Conservation (phyloP, 1,140 invertebrate species). For the Ganaspis sp. region DNA sequence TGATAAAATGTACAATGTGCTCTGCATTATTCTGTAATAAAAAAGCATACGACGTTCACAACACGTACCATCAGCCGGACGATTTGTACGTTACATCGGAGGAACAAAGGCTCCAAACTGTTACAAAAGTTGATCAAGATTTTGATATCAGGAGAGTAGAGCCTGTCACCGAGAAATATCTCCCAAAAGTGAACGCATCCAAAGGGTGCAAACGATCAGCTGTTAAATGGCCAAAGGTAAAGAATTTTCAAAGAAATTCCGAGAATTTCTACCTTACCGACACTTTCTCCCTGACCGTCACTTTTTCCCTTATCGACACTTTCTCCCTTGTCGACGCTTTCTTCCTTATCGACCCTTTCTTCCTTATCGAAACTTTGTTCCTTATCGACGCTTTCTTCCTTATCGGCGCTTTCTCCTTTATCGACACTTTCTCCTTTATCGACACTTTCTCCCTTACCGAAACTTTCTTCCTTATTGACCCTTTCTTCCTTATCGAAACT, state of each 20-base stretch:
- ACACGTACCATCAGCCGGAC: constrained; percentile 79
- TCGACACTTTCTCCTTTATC: too few relatives aligned
- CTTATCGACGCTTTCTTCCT: too few relatives aligned
- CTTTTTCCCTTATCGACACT: too few relatives aligned
- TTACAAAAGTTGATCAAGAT: constrained; percentile 79
- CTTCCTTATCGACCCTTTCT: too few relatives aligned
- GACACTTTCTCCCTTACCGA: too few relatives aligned
- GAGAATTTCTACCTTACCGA: not conserved
- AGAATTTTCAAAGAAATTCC: constrained; percentile 8
- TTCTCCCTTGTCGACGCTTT: too few relatives aligned
- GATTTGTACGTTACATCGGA: constrained; percentile 82
- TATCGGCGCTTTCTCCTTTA: too few relatives aligned
- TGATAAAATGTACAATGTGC: constrained; percentile 81
- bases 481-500: too few relatives aligned
- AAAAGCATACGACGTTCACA: constrained; percentile 81
- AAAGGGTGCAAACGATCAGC: constrained; percentile 52
- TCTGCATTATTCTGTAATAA: constrained; percentile 82
- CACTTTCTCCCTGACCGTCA: too few relatives aligned
- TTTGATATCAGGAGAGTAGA: constrained; percentile 78
- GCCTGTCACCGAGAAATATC: constrained; percentile 72
- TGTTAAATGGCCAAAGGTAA: constrained; percentile 58
- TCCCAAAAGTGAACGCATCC: constrained; percentile 62
- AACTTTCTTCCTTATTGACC: too few relatives aligned
- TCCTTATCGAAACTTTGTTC: too few relatives aligned
- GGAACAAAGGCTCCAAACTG: constrained; percentile 78